Conservation (phyloP, 2,888 invertebrate genomes). For the Aricia artaxerxes region DNA sequence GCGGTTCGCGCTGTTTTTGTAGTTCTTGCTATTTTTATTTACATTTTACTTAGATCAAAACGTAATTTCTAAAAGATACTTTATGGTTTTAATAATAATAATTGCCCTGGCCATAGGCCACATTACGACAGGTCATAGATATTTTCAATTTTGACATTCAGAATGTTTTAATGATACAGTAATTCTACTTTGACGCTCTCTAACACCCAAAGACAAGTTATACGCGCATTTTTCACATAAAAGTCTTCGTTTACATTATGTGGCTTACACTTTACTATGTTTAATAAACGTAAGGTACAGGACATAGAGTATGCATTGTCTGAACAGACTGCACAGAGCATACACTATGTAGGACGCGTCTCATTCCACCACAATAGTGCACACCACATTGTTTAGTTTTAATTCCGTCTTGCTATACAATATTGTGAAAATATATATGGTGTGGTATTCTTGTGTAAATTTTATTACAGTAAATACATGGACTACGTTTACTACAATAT, state of each 20-base stretch:
- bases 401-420: not conserved
- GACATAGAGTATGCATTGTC: constrained; percentile 7
- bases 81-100: too few species aligned
- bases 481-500: not conserved
- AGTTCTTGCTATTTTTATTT: too few species aligned
- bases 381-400: constrained; percentile 10
- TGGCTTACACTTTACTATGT: not conserved
- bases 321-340: not conserved
- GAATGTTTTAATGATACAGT: not conserved
- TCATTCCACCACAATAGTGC: constrained; percentile 4
- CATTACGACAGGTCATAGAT: too few species aligned
- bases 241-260: not conserved
- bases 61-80: too few species aligned
- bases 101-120: too few species aligned
- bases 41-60: too few species aligned
- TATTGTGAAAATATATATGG: not conserved
- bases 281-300: not conserved
- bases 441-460: not conserved
- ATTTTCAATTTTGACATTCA: not conserved
- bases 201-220: not conserved
- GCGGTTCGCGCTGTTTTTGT: too few species aligned
- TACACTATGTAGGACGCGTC: not conserved
- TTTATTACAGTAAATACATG: not conserved
- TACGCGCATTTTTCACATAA: not conserved
- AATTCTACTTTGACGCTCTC: too few species aligned